These are phyloP conservation scores for Melanostoma mellinum DNA, from an alignment of 2,888 invertebrate genomes.

Conservation along the genomic window DNA sequence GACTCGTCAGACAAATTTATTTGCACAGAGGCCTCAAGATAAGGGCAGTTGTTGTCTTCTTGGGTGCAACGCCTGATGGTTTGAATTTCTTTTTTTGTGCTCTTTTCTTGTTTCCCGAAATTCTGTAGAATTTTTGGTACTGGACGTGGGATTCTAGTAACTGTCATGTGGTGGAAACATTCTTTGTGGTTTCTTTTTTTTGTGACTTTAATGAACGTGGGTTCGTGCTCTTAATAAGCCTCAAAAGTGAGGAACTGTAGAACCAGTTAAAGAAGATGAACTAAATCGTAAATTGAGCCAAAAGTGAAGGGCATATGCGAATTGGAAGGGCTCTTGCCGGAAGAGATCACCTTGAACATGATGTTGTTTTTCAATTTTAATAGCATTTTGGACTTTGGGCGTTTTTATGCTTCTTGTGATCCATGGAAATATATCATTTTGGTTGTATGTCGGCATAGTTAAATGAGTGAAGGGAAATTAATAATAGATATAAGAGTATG, in stretches of 20 bases:
- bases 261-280: not conserved
- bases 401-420: too few species aligned
- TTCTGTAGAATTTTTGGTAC: constrained; percentile 16
- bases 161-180: constrained; percentile 41
- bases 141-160: constrained; percentile 19
- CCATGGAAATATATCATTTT: too few species aligned
- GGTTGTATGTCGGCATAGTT: too few species aligned
- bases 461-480: too few species aligned
- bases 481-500: too few species aligned
- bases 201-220: constrained; percentile 36
- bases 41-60: constrained; percentile 4
- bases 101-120: not conserved
- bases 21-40: constrained; percentile 11
- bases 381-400: too few species aligned
- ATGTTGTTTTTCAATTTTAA: too few species aligned
- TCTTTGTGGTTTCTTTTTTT: constrained; percentile 2
- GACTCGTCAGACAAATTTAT: constrained; percentile 51
- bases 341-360: constrained; percentile 27
- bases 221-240: constrained; percentile 36
- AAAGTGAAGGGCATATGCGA: constrained; percentile 25
- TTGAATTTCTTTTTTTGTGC: not conserved
- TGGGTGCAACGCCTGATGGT: constrained; percentile 1
- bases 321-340: constrained; percentile 9
- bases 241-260: not conserved
- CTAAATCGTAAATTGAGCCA: constrained; percentile 13